phyloP scores from a whole-genome alignment of 1,140 invertebrate species.

The Forficula auricularia region DNA sequence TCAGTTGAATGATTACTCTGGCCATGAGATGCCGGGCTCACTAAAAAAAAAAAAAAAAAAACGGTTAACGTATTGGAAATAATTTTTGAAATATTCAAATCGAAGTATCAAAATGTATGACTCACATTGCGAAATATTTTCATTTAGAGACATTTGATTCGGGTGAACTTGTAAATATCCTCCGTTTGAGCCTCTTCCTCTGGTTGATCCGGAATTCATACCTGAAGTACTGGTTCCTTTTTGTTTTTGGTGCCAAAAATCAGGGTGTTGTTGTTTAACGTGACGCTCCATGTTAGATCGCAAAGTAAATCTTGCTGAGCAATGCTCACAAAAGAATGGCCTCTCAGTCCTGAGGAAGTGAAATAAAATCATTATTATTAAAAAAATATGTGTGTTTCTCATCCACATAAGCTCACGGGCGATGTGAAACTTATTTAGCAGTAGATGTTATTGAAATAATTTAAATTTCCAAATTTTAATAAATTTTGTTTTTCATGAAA shows the following conservation, averaged over 20 bases:
- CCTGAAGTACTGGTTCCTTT: slow-evolving; percentile 31
- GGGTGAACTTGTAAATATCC: too few relatives aligned
- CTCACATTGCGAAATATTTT: too few relatives aligned
- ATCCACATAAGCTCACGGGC: too few relatives aligned
- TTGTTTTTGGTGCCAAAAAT: slow-evolving; percentile 64
- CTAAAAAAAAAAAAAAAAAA: neutral
- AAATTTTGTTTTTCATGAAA: too few relatives aligned
- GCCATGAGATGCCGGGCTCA: neutral
- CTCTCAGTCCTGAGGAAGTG: slow-evolving; percentile 48
- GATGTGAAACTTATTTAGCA: too few relatives aligned
- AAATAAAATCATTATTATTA: too few relatives aligned
- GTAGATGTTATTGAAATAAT: too few relatives aligned
- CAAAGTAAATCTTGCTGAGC: slow-evolving; percentile 71
- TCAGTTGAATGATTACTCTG: neutral
- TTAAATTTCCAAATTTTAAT: too few relatives aligned
- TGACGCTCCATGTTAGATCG: slow-evolving; percentile 86
- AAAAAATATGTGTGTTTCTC: too few relatives aligned
- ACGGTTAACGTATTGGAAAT: neutral
- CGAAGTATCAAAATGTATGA: too few relatives aligned
- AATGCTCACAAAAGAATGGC: slow-evolving; percentile 75
- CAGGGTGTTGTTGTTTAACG: slow-evolving; percentile 82
- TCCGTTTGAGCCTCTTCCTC: neutral
- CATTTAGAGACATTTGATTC: too few relatives aligned
- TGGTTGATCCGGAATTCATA: slow-evolving; percentile 13
- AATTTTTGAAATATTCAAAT: too few relatives aligned